Base-by-base conservation (phyloP, 2,113 vertebrate genomes). In the Hydrolagus affinis region DNA sequence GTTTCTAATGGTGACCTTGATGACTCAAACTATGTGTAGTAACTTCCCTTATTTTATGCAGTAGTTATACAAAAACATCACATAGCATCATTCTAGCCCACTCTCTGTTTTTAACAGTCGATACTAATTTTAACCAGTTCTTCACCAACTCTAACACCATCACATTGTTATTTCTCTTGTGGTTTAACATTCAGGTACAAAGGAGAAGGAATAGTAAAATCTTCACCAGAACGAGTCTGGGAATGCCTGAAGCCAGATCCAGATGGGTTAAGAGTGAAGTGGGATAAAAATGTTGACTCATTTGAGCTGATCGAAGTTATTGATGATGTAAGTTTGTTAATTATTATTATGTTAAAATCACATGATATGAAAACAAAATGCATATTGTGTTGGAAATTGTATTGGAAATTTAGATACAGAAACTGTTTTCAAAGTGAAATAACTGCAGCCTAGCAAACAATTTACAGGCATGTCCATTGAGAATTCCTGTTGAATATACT, bases 261-360 rank as follows among this genome's bases (percentile, higher is more conserved):
- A 12, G 94, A 92, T 0, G 96, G 96, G 14, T 90, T 92, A 1
- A 87, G 98, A 66, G 94, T 94, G 44, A 93, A 95, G 86, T 99
- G 98, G 98, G 98, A 99, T 89, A 92, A 93, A 85, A 99, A 97
- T 0, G 95, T 99, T 70, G 94, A 94, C 68, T 91, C 89, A 74
- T 95, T 97, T 44, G 93, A 95, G 88, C 89, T 98, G 0, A 21
- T 99, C 73, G 93, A 98, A 86, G 88, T 88, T 83, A 72, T 99
- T 86, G 93, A 88, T 0, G 90, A 96, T 74, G 97, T 98, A 88
- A 91, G 95, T 91, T 32, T 0, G 74, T 30, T 64, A 62, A 73
- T n/a, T 25, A 60, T 23, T n/a, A 21, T 75, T 75, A n/a, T 78
- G 60, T 64, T 56, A 7, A 68, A 44, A 44, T 44, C 6, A 1